Percentiles rank a stretch among this genome's conserved stretches.
Evolutionary conservation across 2,888 invertebrate genomes (phyloP).

Genomic region (Netelia melanura): DNA sequence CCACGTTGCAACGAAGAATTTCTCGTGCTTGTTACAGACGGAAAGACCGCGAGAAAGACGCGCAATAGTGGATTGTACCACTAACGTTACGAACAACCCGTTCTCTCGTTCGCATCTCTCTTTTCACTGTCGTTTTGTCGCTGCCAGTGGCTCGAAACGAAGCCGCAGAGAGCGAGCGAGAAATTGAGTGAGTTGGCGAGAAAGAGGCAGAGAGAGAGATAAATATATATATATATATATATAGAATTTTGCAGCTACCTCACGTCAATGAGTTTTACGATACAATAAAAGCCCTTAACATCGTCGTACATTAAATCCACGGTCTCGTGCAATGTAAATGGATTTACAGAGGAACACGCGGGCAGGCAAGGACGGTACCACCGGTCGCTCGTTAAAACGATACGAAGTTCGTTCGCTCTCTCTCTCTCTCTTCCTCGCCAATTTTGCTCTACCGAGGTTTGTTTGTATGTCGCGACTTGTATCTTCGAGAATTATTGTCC

Average conservation of each 20-base stretch:
- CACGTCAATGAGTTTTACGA: constrained; percentile 61
- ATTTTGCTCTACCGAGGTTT: not conserved
- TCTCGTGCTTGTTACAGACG: constrained; percentile 4
- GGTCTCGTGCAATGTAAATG: constrained; percentile 53
- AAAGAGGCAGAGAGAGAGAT: too few species aligned
- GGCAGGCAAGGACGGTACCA: constrained; percentile 7
- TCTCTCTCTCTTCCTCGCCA: not conserved
- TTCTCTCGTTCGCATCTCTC: constrained; percentile 3
- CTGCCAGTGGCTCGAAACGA: too few species aligned
- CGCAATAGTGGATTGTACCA: not conserved
- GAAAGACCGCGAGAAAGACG: not conserved
- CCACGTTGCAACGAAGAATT: constrained; percentile 21
- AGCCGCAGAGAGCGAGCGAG: too few species aligned
- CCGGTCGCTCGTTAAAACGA: constrained; percentile 55
- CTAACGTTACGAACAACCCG: not conserved
- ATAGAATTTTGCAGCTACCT: not conserved
- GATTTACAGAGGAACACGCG: constrained; percentile 48
- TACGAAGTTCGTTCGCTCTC: constrained; percentile 26
- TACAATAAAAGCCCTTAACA: constrained; percentile 60
- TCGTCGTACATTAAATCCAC: constrained; percentile 42
- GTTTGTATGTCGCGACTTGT: not conserved
- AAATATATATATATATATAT: too few species aligned
- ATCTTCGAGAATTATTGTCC: constrained; percentile 28
- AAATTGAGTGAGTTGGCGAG: too few species aligned
- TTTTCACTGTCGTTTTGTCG: constrained; percentile 8